Evolutionary conservation across 2,888 invertebrate genomes (phyloP), one percentile per base, ranked within the genome.

Genomic region (Lasius fuliginosus): DNA sequence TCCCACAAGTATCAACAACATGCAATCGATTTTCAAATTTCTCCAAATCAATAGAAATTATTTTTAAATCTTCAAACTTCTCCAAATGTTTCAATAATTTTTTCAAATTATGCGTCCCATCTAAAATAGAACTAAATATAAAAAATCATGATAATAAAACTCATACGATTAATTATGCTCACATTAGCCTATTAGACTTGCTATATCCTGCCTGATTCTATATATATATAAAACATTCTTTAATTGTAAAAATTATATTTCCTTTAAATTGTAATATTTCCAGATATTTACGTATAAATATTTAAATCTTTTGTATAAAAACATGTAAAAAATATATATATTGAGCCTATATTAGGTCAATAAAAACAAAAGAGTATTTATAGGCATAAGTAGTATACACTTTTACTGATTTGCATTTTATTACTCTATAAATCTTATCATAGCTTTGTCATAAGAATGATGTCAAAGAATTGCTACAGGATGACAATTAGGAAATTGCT

Each of bases 1-100:
- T n/a, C 33, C 30, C 18, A 27, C 69, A 23, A 62, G 46, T 65
- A 36, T 87, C 89, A 2, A 87, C 77, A 12, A 86, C 84, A 65
- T 87, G 69, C 30, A 82, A 81, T 62, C 64, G 58, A 64, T 73
- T 69, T 27, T 85, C 84, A 58, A 27, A 73, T 1, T 11, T 49
- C 23, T 88, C 79, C 1, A 92, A 79, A 60, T 91, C 89, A 15
- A 83, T 36, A 46, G 83, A 90, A 49, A 92, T 90, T 36, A 62
- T 30, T 23, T 86, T 82, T n/a, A 86, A 23, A 11, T 86, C 71
- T 4, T 86, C 77, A 60, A 91, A 84, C 6, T 8, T 67, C 36
- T 91, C 88, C 1, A 92, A 68, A 82, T 92, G 88, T 46, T 85
- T 85, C 0, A 88, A 69, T 56, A 92, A 82, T 23, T 86, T 91